Evolutionary conservation across 2,113 vertebrate genomes (phyloP).

Genomic region (Ascaphus truei): DNA sequence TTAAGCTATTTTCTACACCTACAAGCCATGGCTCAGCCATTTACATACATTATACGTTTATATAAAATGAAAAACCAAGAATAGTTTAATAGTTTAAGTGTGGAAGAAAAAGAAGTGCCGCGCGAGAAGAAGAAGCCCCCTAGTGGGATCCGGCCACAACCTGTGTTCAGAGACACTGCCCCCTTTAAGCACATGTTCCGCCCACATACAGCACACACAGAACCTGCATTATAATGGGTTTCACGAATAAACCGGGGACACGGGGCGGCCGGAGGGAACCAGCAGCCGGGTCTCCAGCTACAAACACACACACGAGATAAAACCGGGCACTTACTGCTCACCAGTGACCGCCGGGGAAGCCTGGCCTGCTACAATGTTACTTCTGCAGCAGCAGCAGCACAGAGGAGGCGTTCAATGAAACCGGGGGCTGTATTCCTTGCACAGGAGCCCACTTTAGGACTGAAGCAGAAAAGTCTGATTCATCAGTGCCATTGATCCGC

Average conservation of each 20-base stretch:
- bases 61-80: not conserved
- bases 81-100: no score
- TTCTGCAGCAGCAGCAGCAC: not conserved
- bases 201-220: not conserved
- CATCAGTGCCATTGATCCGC: not conserved
- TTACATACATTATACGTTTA: no score
- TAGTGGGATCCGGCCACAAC: no score
- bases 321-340: not conserved
- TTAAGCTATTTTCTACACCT: not conserved
- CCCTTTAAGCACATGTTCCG: slow-evolving; percentile 8
- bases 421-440: not conserved
- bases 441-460: not conserved
- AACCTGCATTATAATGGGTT: no score
- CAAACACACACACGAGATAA: no score
- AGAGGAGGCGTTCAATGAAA: not conserved
- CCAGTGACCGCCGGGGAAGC: not conserved
- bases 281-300: no score
- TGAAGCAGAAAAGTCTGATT: not conserved
- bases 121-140: no score
- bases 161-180: not conserved
- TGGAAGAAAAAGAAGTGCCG: not conserved
- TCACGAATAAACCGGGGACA: not conserved
- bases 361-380: not conserved
- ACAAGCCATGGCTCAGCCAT: not conserved
- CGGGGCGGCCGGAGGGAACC: not conserved